Conservation (phyloP, 2,113 vertebrate species). For the Cyrtonyx montezumae region DNA sequence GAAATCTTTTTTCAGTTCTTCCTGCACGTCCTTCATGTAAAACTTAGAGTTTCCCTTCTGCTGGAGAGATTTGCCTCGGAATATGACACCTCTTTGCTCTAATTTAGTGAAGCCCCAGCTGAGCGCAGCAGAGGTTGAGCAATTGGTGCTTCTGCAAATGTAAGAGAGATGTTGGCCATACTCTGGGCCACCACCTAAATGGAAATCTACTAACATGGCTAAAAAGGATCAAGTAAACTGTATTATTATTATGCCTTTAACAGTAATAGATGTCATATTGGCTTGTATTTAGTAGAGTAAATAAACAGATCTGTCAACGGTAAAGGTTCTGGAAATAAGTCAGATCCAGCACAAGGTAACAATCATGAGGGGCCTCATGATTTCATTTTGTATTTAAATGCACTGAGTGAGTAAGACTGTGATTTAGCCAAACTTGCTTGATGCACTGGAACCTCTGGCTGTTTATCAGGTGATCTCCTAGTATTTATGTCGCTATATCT, state of each 20-base stretch:
- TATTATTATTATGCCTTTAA: background rate
- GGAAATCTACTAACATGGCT: background rate
- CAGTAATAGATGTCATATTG: background rate
- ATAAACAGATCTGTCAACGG: background rate
- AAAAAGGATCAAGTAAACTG: background rate
- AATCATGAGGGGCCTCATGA: background rate
- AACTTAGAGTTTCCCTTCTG: background rate
- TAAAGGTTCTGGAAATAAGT: background rate
- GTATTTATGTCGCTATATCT: background rate
- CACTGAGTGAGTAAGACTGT: background rate
- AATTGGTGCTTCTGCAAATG: background rate
- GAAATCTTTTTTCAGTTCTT: background rate
- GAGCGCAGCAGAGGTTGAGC: background rate
- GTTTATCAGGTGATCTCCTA: background rate
- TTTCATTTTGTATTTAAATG: background rate
- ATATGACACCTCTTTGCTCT: background rate
- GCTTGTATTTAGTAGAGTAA: background rate
- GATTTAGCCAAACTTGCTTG: background rate
- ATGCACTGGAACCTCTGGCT: background rate
- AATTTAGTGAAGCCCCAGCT: background rate
- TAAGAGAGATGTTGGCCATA: background rate
- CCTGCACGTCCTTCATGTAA: fast-evolving
- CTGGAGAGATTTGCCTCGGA: background rate
- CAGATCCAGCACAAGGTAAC: background rate
- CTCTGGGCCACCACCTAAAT: background rate